Base-by-base conservation (phyloP, 2,113 vertebrate species). In the Callaeas wilsoni region DNA sequence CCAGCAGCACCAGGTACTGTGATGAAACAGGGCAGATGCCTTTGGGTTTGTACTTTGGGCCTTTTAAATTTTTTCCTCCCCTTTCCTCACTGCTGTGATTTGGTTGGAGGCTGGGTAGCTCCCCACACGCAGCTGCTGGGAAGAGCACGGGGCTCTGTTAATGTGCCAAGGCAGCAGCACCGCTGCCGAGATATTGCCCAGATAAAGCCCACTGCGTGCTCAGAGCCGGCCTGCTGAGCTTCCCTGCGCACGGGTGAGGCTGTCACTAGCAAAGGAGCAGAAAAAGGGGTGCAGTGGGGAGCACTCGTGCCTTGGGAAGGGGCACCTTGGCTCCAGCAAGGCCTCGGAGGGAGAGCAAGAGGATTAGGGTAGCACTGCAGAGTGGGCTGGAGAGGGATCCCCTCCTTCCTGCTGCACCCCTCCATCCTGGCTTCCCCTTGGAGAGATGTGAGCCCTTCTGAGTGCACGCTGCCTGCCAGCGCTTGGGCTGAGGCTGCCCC, bases 101-200 rank as follows among this genome's bases (percentile, higher is more conserved):
- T 25, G 64, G 30, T 57, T 7, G 0, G 88, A 42, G 75, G 85
- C 67, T 0, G 6, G 33, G 85, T 71, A 62, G 70, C 62, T 87
- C 82, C 85, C 75, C 29, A 25, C n/a, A 16, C 13, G 3, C 70
- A 85, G 91, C 89, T 85, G 94, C 95, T 79, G 87, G 74, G 87
- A 52, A 76, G 78, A 89, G 65, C 46, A 1, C 2, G 0, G 85
- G 2, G 76, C 76, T 93, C 50, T 89, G 76, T 74, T 16, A 65
- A 39, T 7, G 18, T 92, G 93, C 93, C 94, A 94, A 85, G 88
- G 85, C 78, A 25, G 44, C 33, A 6, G 79, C 71, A 63, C 60
- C 1, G 3, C 64, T 77, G 90, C 89, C 0, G 29, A 90, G 90
- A 94, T 63, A 30, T 4, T 73, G 56, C 4, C 63, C 75, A 60